phyloP scores from a whole-genome alignment of 2,797 vertebrate species.

The Microctenopoma steveboyesi region DNA sequence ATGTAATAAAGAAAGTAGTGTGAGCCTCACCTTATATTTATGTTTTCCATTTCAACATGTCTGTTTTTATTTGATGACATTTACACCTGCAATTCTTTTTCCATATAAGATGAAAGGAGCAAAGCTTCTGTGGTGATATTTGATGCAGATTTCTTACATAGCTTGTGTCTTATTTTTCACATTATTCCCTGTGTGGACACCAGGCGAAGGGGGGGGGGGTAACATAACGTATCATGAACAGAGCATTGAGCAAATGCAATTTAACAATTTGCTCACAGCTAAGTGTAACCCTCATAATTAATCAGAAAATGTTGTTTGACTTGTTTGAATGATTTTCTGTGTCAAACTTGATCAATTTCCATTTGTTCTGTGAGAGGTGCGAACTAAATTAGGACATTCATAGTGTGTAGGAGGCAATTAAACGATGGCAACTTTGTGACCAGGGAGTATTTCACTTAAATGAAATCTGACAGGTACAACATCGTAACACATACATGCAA shows the following conservation, averaged over 20 bases:
- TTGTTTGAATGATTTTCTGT: conserved; percentile 32
- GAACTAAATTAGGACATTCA: conserved; percentile 8
- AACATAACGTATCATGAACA: neutral
- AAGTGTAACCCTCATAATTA: conserved; percentile 17
- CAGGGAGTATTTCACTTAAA: neutral
- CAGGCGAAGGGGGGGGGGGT: too few relatives aligned
- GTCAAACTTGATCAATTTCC: conserved; percentile 30
- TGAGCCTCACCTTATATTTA: too few relatives aligned
- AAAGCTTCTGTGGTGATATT: too few relatives aligned
- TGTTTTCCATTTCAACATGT: too few relatives aligned
- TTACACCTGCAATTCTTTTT: too few relatives aligned
- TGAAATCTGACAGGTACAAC: conserved; percentile 1
- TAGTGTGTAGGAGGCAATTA: neutral
- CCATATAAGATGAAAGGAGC: too few relatives aligned
- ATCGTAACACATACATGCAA: neutral
- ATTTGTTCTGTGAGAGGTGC: conserved; percentile 14
- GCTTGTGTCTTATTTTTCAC: too few relatives aligned
- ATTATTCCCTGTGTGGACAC: neutral
- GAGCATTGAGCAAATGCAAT: neutral
- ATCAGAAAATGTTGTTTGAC: conserved; percentile 14
- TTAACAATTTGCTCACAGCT: conserved; percentile 24
- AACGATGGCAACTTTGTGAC: neutral
- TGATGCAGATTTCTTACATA: too few relatives aligned
- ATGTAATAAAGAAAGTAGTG: too few relatives aligned
- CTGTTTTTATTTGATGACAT: too few relatives aligned